Evolutionary conservation across 2,888 invertebrate species (phyloP).

Genomic region (Phlogophora meticulosa): DNA sequence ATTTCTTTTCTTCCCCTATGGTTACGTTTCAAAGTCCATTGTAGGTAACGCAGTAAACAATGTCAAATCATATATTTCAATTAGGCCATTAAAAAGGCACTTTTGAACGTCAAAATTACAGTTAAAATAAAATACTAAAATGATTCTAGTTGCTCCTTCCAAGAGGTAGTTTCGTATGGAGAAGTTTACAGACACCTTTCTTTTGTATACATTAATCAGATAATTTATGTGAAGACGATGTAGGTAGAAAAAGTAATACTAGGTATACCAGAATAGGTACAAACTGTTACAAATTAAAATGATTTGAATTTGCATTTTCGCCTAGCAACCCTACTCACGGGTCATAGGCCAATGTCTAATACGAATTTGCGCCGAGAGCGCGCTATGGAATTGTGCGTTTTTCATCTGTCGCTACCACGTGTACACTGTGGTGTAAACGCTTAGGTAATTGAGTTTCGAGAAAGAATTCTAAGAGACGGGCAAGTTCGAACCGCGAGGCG

Average conservation of each 20-base stretch:
- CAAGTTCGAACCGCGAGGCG: constrained; percentile 48
- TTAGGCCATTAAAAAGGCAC: too few relatives aligned
- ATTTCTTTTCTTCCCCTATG: constrained; percentile 23
- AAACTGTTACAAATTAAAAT: too few relatives aligned
- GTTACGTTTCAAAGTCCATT: constrained; percentile 29
- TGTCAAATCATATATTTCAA: too few relatives aligned
- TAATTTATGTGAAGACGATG: too few relatives aligned
- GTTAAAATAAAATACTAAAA: too few relatives aligned
- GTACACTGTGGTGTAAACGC: constrained; percentile 32
- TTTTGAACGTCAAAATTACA: too few relatives aligned
- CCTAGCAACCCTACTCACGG: constrained; percentile 56
- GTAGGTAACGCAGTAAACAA: constrained; percentile 34
- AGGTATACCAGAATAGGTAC: too few relatives aligned
- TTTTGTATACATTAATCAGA: too few relatives aligned
- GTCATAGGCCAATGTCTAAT: constrained; percentile 69
- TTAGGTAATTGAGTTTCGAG: constrained; percentile 57
- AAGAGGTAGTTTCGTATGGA: too few relatives aligned
- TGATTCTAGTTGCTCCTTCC: too few relatives aligned
- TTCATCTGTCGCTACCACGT: constrained; percentile 53
- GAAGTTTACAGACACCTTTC: too few relatives aligned
- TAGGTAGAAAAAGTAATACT: too few relatives aligned
- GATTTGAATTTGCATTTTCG: constrained; percentile 47
- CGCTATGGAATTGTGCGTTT: constrained; percentile 45
- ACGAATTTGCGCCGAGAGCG: constrained; percentile 43
- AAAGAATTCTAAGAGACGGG: constrained; percentile 42